Conservation (phyloP, 2,888 invertebrate genomes). For the Agrilus cyanescens region DNA sequence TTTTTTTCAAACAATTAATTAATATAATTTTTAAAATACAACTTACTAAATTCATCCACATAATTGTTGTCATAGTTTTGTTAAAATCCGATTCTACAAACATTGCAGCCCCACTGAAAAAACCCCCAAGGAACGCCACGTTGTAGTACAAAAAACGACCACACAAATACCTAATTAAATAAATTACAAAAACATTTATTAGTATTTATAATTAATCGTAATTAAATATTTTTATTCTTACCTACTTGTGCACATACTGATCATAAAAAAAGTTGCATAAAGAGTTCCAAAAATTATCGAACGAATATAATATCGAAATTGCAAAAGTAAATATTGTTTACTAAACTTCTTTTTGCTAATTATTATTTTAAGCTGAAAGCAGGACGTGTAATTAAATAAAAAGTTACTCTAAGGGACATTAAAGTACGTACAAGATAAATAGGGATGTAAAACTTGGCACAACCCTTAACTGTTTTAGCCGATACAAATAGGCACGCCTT, state of each 20-base stretch:
- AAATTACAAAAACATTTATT: not conserved
- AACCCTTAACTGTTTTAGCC: constrained; percentile 14
- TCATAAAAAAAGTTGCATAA: constrained; percentile 39
- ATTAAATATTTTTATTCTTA: constrained; percentile 23
- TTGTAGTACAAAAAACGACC: constrained; percentile 18
- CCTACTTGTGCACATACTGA: constrained; percentile 43
- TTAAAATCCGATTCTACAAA: constrained; percentile 23
- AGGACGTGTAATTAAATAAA: constrained; percentile 3
- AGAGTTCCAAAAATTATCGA: constrained; percentile 41
- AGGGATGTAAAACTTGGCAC: constrained; percentile 22
- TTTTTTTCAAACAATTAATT: no score
- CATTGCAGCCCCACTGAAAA: constrained; percentile 20
- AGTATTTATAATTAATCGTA: no score
- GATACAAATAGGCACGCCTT: constrained; percentile 8
- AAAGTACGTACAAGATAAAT: constrained; percentile 22
- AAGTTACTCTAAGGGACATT: not conserved
- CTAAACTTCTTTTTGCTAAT: constrained; percentile 42
- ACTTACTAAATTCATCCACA: constrained; percentile 23
- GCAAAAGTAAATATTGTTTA: constrained; percentile 38
- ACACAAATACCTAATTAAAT: constrained; percentile 14
- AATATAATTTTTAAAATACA: not conserved
- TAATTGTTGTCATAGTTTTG: constrained; percentile 20
- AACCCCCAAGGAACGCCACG: constrained; percentile 17
- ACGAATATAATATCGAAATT: constrained; percentile 39
- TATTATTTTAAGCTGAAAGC: constrained; percentile 42